Base-by-base conservation (phyloP, 2,888 invertebrate species). In the Leptinotarsa haldemani region DNA sequence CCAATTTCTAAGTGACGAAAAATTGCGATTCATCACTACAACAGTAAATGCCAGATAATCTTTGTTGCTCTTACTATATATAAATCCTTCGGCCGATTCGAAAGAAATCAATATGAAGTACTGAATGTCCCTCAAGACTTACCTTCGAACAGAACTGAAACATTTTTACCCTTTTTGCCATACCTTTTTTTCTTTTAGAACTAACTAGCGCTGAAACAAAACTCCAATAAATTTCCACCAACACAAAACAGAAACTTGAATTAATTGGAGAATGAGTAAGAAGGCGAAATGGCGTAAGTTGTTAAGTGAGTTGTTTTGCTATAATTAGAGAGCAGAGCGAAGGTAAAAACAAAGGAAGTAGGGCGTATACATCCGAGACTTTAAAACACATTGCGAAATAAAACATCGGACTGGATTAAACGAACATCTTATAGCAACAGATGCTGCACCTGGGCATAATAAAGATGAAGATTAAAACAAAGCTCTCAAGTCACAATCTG, bases 391-490 rank as follows among this genome's bases (percentile, higher is more conserved):
- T 46, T 18, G 70, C 67, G 68, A 73, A 77, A 78, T 77, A 78
- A 77, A 77, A 80, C 76, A 76, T 67, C 18, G 61, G 76, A 78
- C 74, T 65, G 73, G 77, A 79, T 80, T 77, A 80, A 77, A 75
- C 71, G 76, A 80, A 77, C 79, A 80, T 80, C 76, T 74, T 76
- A 73, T 65, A 77, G 79, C 76, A 80, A 78, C 77, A 78, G 80
- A 80, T 79, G 79, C 78, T 79, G 80, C 82, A 80, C 80, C 79
- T 75, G 75, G 72, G 73, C 67, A 71, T 80, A 82, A 82, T 81
- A 79, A 81, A 79, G 80, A 81, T 77, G 74, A 74, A 81, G 80
- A 81, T 81, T 81, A 82, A 80, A 80, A 82, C 81, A 80, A 76
- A 79, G 80, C 79, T 80, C 76, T 77, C 80, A 67, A 82, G 80